A percentile compares a stretch with the other conserved stretches of the same genome.
These are phyloP conservation scores for Meloidogyne exigua DNA, from an alignment of 1,140 invertebrate species.

Conservation along the genomic window DNA sequence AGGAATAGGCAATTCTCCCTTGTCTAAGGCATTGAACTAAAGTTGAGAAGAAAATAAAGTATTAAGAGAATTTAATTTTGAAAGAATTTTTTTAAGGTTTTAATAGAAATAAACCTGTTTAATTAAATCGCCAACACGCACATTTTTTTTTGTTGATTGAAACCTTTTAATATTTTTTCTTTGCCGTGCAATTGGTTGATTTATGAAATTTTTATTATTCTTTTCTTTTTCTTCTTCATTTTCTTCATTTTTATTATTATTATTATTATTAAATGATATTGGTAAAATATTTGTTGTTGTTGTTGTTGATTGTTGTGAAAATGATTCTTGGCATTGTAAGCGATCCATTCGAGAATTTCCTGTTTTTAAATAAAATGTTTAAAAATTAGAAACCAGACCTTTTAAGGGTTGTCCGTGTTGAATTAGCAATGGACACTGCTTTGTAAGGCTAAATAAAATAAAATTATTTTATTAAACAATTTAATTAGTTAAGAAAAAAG, in stretches of 20 bases:
- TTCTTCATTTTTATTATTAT: too few relatives aligned
- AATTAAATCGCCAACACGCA: neutral
- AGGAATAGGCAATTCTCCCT: conserved; percentile 4
- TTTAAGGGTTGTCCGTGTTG: neutral
- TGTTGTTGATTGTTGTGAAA: neutral
- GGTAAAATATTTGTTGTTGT: neutral
- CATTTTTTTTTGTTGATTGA: neutral
- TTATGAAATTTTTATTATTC: neutral
- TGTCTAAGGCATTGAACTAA: conserved; percentile 4
- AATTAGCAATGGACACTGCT: neutral
- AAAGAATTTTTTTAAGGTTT: neutral
- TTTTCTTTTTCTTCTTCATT: neutral
- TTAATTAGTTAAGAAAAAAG: too few relatives aligned
- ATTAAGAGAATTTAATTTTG: neutral
- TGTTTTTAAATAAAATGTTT: neutral
- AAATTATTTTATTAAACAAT: too few relatives aligned
- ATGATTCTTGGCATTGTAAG: neutral
- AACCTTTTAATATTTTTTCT: neutral
- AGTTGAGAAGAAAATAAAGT: neutral
- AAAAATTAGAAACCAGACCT: too few relatives aligned
- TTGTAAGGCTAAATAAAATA: too few relatives aligned
- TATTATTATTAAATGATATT: too few relatives aligned
- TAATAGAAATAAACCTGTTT: neutral
- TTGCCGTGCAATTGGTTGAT: neutral
- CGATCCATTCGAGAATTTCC: conserved; percentile 1